Base-by-base conservation (phyloP, 1,140 invertebrate genomes). In the Drosophila pandora region DNA sequence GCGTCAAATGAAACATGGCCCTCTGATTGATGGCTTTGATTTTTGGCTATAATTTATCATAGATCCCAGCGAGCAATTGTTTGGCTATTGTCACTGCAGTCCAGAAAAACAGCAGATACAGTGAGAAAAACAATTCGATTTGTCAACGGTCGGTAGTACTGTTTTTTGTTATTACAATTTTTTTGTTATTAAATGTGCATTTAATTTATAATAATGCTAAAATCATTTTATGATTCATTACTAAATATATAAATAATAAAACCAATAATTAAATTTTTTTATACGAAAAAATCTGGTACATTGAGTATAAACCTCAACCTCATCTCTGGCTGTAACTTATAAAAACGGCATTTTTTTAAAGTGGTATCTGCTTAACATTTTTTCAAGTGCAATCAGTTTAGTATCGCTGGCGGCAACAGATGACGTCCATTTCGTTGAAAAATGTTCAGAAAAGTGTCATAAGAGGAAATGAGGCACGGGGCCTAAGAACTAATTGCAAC, bases 31-130 rank as follows among this genome's bases (percentile, higher is more conserved):
- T 87, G 83, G 76, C 83, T 88, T 87, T 87, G 83, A 87, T 79
- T 87, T 87, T 88, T 87, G 83, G 79, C 83, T 75, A 88, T 87
- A 72, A 87, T 87, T 88, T 87, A 87, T 87, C 83, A 87, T 88
- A 88, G 78, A 87, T 88, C 82, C 61, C 76, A 87, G 61, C 64
- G 22, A 49, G 61, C 28, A 68, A 73, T 72, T 84, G 70, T 74
- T 73, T 58, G 73, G 68, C 45, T 67, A 56, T 68, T 76, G 70
- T 71, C 74, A 77, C 76, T 69, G 67, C 25, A 52, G 25, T 52
- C 63, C 64, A 71, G 64, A 45, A 62, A 75, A 76, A 76, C 72
- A 75, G 62, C 63, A 67, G 43, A 9, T 37, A 8, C 43, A 73
- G 57, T 55, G 2, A 25, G 8, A 2, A 6, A 17, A 56, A 12